Evolutionary conservation across 2,888 invertebrate species (phyloP).

Genomic region (Eumerus sabulonum): DNA sequence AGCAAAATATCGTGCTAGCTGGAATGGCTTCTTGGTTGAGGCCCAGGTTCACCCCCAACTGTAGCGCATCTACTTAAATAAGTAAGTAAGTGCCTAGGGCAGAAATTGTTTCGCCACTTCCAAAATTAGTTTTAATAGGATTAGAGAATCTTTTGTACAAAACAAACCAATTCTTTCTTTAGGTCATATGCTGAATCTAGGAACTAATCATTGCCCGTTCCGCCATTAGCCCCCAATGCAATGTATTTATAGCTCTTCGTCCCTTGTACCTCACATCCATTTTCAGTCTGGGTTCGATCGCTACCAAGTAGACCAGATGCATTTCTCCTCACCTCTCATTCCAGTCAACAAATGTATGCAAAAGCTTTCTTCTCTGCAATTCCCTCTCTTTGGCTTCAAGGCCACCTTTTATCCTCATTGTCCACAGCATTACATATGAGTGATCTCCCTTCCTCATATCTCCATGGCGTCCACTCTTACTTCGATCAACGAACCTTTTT

Average conservation of each 20-base stretch:
- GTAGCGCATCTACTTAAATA: too few relatives aligned
- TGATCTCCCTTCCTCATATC: not conserved
- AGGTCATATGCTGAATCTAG: constrained; percentile 55
- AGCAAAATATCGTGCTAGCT: too few relatives aligned
- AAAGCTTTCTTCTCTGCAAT: not conserved
- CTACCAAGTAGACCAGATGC: not conserved
- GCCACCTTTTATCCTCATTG: not conserved
- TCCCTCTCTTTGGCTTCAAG: not conserved
- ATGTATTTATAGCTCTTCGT: not conserved
- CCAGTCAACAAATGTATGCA: not conserved
- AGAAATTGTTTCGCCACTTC: constrained; percentile 30
- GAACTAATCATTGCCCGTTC: too few relatives aligned
- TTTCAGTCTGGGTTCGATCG: not conserved
- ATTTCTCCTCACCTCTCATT: not conserved
- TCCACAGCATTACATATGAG: not conserved
- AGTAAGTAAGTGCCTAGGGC: constrained; percentile 33
- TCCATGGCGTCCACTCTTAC: not conserved
- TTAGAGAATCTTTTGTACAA: constrained; percentile 15
- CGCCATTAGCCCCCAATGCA: constrained; percentile 18
- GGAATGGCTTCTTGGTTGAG: too few relatives aligned
- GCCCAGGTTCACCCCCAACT: too few relatives aligned
- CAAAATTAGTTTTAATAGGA: constrained; percentile 5
- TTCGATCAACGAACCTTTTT: not conserved
- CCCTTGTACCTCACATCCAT: not conserved
- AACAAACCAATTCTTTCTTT: constrained; percentile 13